Evolutionary conservation across 2,888 invertebrate genomes (phyloP).

Genomic region (Amorpha juglandis): DNA sequence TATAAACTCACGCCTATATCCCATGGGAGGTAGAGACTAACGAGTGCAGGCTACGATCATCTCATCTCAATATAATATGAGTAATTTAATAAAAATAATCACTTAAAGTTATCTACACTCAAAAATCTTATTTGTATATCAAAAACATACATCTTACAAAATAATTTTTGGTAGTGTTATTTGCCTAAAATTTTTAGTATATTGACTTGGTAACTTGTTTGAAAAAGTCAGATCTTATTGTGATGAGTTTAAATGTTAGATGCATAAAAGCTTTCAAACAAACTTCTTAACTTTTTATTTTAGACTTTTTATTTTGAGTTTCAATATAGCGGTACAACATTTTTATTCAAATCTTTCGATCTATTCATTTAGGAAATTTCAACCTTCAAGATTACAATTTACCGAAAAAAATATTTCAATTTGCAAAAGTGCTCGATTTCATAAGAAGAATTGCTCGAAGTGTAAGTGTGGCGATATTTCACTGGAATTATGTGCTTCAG

Average conservation of each 20-base stretch:
- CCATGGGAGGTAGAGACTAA: too few species aligned
- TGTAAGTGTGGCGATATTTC: background rate
- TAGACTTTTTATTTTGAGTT: background rate
- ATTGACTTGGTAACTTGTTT: background rate
- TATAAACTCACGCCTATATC: too few species aligned
- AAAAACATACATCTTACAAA: too few species aligned
- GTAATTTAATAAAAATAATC: too few species aligned
- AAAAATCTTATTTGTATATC: too few species aligned
- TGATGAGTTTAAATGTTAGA: conserved; percentile 13
- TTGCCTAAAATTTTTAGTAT: background rate
- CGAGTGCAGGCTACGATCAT: too few species aligned
- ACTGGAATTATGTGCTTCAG: background rate
- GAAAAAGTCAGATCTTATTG: background rate
- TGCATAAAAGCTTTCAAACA: conserved; percentile 17
- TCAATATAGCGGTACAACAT: background rate
- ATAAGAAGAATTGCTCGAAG: conserved; percentile 8
- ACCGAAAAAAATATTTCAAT: conserved; percentile 8
- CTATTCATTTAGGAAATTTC: background rate
- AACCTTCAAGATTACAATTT: background rate
- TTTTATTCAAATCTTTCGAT: background rate
- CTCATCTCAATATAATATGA: too few species aligned
- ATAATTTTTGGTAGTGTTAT: background rate
- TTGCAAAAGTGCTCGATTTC: conserved; percentile 2
- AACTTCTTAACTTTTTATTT: background rate
- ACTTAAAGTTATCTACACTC: too few species aligned